Percentiles rank a stretch among this genome's conserved stretches.
These are phyloP conservation scores for Drosophila fungiperda DNA, from an alignment of 2,888 invertebrate genomes.

Conservation along the genomic window DNA sequence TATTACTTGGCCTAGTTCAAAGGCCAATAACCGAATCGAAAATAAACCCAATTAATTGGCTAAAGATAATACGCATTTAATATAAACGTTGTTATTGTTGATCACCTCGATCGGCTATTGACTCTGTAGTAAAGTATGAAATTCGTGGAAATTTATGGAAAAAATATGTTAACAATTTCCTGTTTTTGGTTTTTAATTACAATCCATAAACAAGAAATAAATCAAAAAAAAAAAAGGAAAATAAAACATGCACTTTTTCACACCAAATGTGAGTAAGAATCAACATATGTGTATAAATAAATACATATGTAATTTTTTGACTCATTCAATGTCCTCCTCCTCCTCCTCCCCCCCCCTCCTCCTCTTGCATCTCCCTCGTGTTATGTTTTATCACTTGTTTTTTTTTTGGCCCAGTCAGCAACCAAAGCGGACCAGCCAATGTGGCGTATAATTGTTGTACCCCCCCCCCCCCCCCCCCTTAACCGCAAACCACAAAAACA, in stretches of 20 bases:
- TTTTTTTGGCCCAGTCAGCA: conserved; percentile 53
- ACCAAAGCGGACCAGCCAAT: conserved; percentile 37
- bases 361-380: neutral
- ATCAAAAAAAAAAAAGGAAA: conserved; percentile 8
- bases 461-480: neutral
- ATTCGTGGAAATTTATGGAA: conserved; percentile 61
- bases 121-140: conserved; percentile 35
- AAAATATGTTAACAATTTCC: conserved; percentile 69
- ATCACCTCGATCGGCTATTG: conserved; percentile 55
- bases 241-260: conserved; percentile 57
- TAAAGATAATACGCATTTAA: conserved; percentile 26
- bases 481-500: no score
- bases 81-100: conserved; percentile 7
- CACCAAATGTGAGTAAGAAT: conserved; percentile 53
- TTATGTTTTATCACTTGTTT: neutral
- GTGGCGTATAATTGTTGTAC: conserved; percentile 67
- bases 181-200: conserved; percentile 67
- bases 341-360: no score
- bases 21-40: conserved; percentile 42
- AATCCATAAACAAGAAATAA: conserved; percentile 4
- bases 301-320: conserved; percentile 52
- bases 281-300: conserved; percentile 12
- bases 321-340: conserved; percentile 49
- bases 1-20: neutral
- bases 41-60: neutral